Evolutionary conservation across 1,140 invertebrate genomes (phyloP).

Genomic region (Bombyx mori): ASM3026992v2 NC_085111.1:9151501-9152000

Average conservation of each 20-base stretch:
- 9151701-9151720: neutral
- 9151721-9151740: neutral
- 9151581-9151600: neutral
- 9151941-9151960: too few species aligned
- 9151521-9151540: neutral
- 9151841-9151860: neutral
- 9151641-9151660: neutral
- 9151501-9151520: neutral
- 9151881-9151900: constrained; percentile 3
- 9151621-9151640: neutral
- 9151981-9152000: too few species aligned
- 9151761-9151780: too few species aligned
- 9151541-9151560: neutral
- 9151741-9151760: neutral
- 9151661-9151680: neutral
- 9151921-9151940: too few species aligned
- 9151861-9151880: neutral
- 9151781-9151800: constrained; percentile 2
- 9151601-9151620: too few species aligned
- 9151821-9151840: constrained; percentile 2
- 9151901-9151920: too few species aligned
- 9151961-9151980: too few species aligned
- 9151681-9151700: neutral
- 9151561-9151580: neutral
- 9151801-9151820: constrained; percentile 4